A percentile compares a stretch with the other conserved stretches of the same genome.
Conservation (phyloP, 1,140 invertebrate species). For the Cydia pomonella region DNA sequence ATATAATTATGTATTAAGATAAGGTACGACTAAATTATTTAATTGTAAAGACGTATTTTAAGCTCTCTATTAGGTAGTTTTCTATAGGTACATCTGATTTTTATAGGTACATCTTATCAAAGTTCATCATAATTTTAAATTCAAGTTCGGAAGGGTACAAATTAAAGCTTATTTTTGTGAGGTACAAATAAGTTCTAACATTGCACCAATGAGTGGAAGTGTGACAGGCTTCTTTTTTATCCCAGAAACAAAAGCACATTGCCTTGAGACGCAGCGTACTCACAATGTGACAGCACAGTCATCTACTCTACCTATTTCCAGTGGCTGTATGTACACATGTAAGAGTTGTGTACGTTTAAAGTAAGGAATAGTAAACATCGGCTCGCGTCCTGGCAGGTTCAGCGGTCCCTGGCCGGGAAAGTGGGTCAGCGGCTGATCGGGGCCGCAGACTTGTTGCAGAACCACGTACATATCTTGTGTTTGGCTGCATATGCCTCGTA, state of each 20-base stretch:
- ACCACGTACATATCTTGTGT: background rate
- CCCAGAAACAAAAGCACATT: background rate
- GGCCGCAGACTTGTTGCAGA: slow-evolving; percentile 10
- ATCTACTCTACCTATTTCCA: too few relatives aligned
- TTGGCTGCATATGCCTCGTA: background rate
- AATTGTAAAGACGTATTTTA: too few relatives aligned
- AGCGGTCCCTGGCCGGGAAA: slow-evolving; percentile 12
- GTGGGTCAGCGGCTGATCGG: slow-evolving; percentile 1
- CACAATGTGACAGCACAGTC: background rate
- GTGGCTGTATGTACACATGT: background rate
- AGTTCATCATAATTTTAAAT: too few relatives aligned
- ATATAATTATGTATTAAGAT: too few relatives aligned
- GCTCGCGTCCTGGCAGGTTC: background rate
- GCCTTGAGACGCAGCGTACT: background rate
- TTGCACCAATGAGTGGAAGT: too few relatives aligned
- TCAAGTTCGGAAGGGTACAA: too few relatives aligned
- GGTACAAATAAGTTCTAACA: too few relatives aligned
- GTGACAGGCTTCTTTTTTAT: background rate
- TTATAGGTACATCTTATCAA: too few relatives aligned
- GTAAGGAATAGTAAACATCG: slow-evolving; percentile 9
- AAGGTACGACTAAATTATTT: too few relatives aligned
- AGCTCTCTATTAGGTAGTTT: too few relatives aligned
- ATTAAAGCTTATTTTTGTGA: too few relatives aligned
- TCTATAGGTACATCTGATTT: too few relatives aligned
- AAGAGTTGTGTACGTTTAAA: background rate